These are phyloP conservation scores for Anthophora plumipes DNA, from an alignment of 2,888 invertebrate genomes.

Conservation along the genomic window DNA sequence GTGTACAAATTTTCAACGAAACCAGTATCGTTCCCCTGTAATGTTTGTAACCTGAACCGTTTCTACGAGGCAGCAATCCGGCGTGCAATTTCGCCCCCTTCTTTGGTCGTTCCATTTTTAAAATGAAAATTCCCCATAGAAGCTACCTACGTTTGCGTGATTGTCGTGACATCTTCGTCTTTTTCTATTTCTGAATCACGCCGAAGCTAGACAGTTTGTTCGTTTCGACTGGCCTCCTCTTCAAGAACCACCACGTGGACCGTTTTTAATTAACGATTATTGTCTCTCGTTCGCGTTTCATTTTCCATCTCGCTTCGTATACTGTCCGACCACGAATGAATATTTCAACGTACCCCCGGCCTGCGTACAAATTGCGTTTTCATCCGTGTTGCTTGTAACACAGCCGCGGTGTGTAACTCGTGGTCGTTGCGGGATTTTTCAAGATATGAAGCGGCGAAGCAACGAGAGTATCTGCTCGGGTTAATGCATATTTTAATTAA, in stretches of 20 bases:
- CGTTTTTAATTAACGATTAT: conserved; percentile 42
- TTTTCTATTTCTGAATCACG: neutral
- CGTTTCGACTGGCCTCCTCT: neutral
- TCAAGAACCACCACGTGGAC: conserved; percentile 22
- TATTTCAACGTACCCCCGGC: conserved; percentile 18
- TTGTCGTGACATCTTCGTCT: neutral
- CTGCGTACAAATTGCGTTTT: conserved; percentile 23
- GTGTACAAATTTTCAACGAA: neutral
- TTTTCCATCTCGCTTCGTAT: neutral
- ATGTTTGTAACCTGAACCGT: neutral
- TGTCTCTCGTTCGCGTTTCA: conserved; percentile 14
- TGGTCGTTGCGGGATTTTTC: conserved; percentile 15
- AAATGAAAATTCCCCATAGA: neutral
- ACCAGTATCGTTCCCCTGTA: neutral
- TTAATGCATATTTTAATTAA: conserved; percentile 21
- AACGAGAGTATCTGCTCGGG: neutral
- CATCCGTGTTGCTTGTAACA: conserved; percentile 13
- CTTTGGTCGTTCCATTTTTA: neutral
- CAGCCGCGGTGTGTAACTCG: neutral
- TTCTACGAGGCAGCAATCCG: neutral
- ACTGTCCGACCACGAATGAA: conserved; percentile 5
- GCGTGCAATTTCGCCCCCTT: neutral
- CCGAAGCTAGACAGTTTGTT: neutral
- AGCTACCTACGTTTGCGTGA: conserved; percentile 6
- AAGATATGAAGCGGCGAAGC: neutral